Percentiles rank a stretch among this genome's conserved stretches.
Conservation (phyloP, 2,113 vertebrate species). For the Pomatostomus ruficeps region DNA sequence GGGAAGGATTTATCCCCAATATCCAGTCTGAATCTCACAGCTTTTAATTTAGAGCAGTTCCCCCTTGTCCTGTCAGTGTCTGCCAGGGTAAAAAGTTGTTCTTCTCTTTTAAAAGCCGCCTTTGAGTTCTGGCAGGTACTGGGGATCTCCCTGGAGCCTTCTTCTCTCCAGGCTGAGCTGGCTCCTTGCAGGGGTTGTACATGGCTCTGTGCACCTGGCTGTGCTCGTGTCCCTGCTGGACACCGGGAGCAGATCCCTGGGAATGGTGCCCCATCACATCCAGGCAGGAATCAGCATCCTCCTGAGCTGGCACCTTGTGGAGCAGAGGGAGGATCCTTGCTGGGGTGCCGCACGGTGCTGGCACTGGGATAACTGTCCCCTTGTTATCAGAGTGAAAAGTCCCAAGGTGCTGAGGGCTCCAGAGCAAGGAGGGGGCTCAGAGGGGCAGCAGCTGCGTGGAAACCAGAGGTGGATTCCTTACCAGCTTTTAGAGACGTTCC, state of each 20-base stretch:
- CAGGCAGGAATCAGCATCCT: accelerated
- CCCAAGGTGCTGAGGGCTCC: accelerated
- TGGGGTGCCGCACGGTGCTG: not conserved
- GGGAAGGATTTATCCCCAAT: not conserved
- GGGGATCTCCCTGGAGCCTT: not conserved
- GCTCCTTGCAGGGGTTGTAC: accelerated
- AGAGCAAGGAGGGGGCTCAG: not conserved
- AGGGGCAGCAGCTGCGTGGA: not conserved
- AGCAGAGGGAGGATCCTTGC: not conserved
- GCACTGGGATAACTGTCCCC: accelerated
- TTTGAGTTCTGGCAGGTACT: not conserved
- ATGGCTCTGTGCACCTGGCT: accelerated
- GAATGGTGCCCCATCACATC: not conserved
- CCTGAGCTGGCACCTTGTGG: not conserved
- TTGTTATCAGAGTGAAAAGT: not conserved
- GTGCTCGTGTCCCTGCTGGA: not conserved
- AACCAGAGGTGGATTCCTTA: not conserved
- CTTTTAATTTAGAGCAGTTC: not conserved
- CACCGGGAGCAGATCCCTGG: not conserved
- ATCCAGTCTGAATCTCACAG: not conserved
- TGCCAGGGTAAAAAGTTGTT: not conserved
- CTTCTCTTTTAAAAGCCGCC: not conserved
- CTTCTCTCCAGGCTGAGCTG: not conserved
- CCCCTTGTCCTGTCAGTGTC: not conserved
- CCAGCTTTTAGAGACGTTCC: accelerated